phyloP scores from a whole-genome alignment of 2,888 invertebrate genomes.

The Argyresthia albistria region DNA sequence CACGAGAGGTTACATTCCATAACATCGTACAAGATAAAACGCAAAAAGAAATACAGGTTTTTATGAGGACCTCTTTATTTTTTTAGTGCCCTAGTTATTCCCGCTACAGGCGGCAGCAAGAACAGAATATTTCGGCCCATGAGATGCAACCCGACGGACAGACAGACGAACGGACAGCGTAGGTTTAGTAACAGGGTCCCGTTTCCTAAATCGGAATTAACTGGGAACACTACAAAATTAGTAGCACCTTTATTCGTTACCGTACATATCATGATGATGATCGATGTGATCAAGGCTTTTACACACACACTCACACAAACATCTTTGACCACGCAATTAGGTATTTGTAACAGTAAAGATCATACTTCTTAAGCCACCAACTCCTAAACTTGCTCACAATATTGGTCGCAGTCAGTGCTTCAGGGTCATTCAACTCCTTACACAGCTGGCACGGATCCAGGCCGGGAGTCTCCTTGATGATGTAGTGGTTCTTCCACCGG shows the following conservation, averaged over 20 bases:
- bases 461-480: conserved; percentile 19
- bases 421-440: conserved; percentile 27
- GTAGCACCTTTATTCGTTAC: background rate
- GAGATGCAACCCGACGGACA: too few species aligned
- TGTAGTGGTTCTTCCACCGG: conserved; percentile 40
- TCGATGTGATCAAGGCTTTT: background rate
- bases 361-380: conserved; percentile 42
- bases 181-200: background rate
- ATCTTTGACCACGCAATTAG: background rate
- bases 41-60: too few species aligned
- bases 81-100: too few species aligned
- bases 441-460: conserved; percentile 39
- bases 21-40: background rate
- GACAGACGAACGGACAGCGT: background rate
- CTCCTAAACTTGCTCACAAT: conserved; percentile 26
- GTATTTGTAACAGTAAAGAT: conserved; percentile 16
- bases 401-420: conserved; percentile 21
- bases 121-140: too few species aligned
- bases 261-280: background rate
- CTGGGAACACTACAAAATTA: background rate
- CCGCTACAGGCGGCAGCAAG: too few species aligned
- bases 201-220: too few species aligned
- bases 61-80: too few species aligned
- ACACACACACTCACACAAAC: too few species aligned
- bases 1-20: background rate